Base-by-base conservation (phyloP, 2,888 invertebrate species). In the Ernsta delagoae region DNA sequence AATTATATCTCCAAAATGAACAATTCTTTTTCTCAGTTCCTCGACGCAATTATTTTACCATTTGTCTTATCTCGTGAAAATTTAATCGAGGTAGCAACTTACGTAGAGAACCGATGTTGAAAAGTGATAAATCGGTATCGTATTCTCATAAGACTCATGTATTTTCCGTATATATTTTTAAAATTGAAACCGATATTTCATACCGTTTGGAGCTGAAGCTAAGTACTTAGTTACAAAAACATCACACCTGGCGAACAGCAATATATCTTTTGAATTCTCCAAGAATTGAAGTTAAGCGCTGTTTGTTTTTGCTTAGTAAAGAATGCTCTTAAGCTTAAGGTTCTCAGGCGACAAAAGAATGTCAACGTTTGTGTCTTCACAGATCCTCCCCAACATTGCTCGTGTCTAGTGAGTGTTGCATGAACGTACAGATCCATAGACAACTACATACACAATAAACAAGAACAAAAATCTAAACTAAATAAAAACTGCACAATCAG, bases 61-160 rank as follows among this genome's bases (percentile, higher is more conserved):
- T 62, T 62, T 53, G 36, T 62, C 62, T 62, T 53, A 36, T 39
- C 39, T 36, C 12, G 16, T 16, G 50, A 62, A 53, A 62, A 50
- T 12, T 16, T 50, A 48, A 56, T 56, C 54, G 34, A 12, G 45
- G 16, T 39, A 53, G 53, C 50, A 53, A 62, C 9, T 7, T 9
- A 5, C 24, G 7, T 53, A n/a, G 39, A 16, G 39, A 50, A 57
- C n/a, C 16, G 50, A 12, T 53, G 31, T 53, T 36, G 50, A 12
- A 53, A 62, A 62, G 5, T 62, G 60, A 60, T 60, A 31, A 60
- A 60, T 60, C 45, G 60, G 31, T 31, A 31, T 8, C 45, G 11
- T 45, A 45, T 41, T 59, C 59, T 59, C 59, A 11, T 24, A 12
- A 59, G 43, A 59, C 43, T 60, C 31, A 16, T 45, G 31, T 43